Conservation (phyloP, 2,797 vertebrate species). For the Margarornis squamiger region DNA sequence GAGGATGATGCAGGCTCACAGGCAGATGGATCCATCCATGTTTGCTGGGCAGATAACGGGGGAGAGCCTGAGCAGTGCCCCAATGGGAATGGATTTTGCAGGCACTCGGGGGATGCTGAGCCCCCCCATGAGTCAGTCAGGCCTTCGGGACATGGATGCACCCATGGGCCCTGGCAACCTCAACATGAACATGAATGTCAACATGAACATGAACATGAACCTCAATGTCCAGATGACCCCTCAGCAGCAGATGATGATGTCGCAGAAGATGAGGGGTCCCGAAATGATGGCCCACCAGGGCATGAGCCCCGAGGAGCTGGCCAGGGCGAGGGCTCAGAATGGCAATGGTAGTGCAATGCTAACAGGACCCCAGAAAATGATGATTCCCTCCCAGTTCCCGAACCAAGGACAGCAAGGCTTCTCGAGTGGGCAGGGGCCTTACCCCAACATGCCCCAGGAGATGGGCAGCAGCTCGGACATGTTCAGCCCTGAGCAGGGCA, state of each 20-base stretch:
- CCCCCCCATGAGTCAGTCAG: conserved; percentile 82
- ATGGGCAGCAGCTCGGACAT: conserved; percentile 80
- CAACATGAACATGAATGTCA: conserved; percentile 86
- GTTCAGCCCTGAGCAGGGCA: conserved; percentile 85
- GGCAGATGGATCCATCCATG: conserved; percentile 80
- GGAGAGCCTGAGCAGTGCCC: conserved; percentile 72
- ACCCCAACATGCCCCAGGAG: conserved; percentile 83
- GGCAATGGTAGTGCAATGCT: conserved; percentile 77
- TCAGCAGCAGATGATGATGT: conserved; percentile 88
- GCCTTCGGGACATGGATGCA: conserved; percentile 87
- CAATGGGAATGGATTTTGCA: conserved; percentile 88
- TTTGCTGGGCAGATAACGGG: conserved; percentile 76
- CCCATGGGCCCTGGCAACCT: conserved; percentile 85
- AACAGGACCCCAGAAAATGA: conserved; percentile 80
- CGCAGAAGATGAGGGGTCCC: conserved; percentile 85
- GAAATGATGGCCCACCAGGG: conserved; percentile 79
- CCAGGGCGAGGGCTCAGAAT: conserved; percentile 81
- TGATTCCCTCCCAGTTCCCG: conserved; percentile 83
- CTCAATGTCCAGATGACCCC: conserved; percentile 87
- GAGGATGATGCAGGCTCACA: conserved; percentile 84
- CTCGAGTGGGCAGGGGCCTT: conserved; percentile 81
- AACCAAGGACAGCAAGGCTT: conserved; percentile 85
- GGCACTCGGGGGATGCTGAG: conserved; percentile 87
- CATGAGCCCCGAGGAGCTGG: conserved; percentile 84
- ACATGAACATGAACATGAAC: conserved; percentile 88